phyloP scores from a whole-genome alignment of 1,140 invertebrate genomes.

The Charaxes varanes region DNA sequence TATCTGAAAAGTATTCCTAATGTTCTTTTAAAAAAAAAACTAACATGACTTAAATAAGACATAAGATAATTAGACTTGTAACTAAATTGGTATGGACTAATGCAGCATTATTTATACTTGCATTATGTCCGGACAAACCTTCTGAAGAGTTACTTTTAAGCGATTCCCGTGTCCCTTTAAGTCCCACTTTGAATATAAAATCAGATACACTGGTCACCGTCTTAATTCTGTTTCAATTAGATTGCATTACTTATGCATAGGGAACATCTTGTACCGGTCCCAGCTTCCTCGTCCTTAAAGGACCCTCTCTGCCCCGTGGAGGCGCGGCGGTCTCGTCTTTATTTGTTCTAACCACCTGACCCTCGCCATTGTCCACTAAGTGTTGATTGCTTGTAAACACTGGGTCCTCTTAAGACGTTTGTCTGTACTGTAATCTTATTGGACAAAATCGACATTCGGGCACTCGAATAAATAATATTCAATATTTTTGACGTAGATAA shows the following conservation, averaged over 20 bases:
- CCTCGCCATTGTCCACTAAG: conserved; percentile 62
- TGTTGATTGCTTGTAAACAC: conserved; percentile 68
- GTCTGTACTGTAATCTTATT: conserved; percentile 39
- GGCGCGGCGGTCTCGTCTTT: conserved; percentile 48
- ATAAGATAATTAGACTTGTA: too few relatives aligned
- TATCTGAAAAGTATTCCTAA: too few relatives aligned
- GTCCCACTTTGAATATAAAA: conserved; percentile 28
- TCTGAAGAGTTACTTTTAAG: too few relatives aligned
- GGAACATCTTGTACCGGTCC: conserved; percentile 46
- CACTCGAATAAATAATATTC: too few relatives aligned
- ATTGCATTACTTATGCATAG: conserved; percentile 62
- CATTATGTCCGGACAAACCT: too few relatives aligned
- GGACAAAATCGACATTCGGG: conserved; percentile 23
- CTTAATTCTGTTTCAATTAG: conserved; percentile 63
- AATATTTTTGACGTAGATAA: too few relatives aligned
- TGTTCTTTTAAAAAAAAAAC: too few relatives aligned
- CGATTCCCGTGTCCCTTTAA: too few relatives aligned
- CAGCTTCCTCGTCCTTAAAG: conserved; percentile 54
- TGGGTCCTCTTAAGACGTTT: conserved; percentile 39
- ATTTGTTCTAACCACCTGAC: conserved; percentile 62
- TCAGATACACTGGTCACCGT: conserved; percentile 36
- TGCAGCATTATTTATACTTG: too few relatives aligned
- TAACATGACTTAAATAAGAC: too few relatives aligned
- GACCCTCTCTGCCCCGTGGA: conserved; percentile 47
- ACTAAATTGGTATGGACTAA: too few relatives aligned